These are phyloP conservation scores for Bellardia bayeri DNA, from an alignment of 2,888 invertebrate genomes.

Conservation along the genomic window DNA sequence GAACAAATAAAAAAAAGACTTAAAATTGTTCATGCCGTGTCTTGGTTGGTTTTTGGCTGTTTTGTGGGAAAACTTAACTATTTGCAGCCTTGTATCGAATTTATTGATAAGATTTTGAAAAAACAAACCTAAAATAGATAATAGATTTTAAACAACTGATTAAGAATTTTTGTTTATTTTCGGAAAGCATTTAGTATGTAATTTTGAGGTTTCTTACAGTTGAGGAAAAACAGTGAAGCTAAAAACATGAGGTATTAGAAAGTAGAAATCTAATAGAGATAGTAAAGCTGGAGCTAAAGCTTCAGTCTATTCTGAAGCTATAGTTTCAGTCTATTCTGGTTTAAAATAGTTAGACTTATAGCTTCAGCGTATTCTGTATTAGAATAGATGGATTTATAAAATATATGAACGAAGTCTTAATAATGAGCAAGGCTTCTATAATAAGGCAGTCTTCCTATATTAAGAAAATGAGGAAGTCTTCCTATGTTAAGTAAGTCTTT, in stretches of 20 bases:
- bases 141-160: conserved; percentile 52
- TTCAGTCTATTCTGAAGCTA: no score
- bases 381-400: no score
- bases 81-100: conserved; percentile 61
- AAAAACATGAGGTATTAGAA: not conserved
- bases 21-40: conserved; percentile 18
- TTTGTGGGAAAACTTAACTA: conserved; percentile 59
- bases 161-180: conserved; percentile 24
- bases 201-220: not conserved
- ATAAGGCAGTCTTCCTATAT: no score
- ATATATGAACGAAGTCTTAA: no score
- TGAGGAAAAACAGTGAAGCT: not conserved
- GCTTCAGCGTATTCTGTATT: no score
- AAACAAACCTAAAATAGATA: conserved; percentile 45
- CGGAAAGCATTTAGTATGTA: not conserved
- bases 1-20: conserved; percentile 4
- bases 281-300: no score
- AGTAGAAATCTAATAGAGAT: not conserved
- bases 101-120: conserved; percentile 53
- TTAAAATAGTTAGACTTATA: no score
- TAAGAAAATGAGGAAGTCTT: no score
- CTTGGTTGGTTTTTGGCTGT: not conserved
- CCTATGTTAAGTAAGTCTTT: no score
- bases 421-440: no score
- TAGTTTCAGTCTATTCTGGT: no score